phyloP scores from a whole-genome alignment of 2,797 vertebrate genomes.

The Labroides dimidiatus region DNA sequence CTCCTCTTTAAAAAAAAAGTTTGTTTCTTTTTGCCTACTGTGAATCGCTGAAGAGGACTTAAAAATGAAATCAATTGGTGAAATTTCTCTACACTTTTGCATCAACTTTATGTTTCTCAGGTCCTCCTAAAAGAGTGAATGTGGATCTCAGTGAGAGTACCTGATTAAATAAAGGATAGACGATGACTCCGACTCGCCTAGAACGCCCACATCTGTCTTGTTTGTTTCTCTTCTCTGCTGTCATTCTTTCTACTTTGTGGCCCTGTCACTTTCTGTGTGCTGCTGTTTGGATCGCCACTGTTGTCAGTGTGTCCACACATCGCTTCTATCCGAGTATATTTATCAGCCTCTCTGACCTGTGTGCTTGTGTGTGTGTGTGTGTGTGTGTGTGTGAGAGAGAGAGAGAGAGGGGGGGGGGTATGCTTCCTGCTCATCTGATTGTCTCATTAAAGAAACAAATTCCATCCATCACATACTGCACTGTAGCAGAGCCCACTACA shows the following conservation, averaged over 20 bases:
- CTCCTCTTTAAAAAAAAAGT: neutral
- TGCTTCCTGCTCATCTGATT: constrained; percentile 41
- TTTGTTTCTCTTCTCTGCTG: constrained; percentile 55
- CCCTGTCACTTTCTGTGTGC: constrained; percentile 57
- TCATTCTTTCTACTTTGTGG: constrained; percentile 63
- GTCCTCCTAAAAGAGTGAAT: constrained; percentile 41
- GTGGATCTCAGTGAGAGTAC: constrained; percentile 39
- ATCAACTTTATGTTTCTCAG: constrained; percentile 20
- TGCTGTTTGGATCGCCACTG: constrained; percentile 34
- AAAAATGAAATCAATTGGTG: constrained; percentile 17
- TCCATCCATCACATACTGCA: constrained; percentile 46
- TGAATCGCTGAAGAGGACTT: constrained; percentile 13
- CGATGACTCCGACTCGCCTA: constrained; percentile 55
- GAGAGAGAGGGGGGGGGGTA: neutral
- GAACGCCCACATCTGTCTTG: constrained; percentile 55
- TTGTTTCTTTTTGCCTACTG: neutral
- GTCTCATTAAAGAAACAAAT: constrained; percentile 54
- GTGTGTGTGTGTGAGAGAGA: no score
- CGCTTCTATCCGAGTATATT: constrained; percentile 17
- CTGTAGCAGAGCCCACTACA: no score
- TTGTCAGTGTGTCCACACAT: constrained; percentile 40
- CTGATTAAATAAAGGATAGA: constrained; percentile 65
- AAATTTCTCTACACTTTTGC: constrained; percentile 18
- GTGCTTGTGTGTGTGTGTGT: neutral
- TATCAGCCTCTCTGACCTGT: neutral